phyloP scores from a whole-genome alignment of 1,140 invertebrate genomes.

The Pollicipes pollicipes region DNA sequence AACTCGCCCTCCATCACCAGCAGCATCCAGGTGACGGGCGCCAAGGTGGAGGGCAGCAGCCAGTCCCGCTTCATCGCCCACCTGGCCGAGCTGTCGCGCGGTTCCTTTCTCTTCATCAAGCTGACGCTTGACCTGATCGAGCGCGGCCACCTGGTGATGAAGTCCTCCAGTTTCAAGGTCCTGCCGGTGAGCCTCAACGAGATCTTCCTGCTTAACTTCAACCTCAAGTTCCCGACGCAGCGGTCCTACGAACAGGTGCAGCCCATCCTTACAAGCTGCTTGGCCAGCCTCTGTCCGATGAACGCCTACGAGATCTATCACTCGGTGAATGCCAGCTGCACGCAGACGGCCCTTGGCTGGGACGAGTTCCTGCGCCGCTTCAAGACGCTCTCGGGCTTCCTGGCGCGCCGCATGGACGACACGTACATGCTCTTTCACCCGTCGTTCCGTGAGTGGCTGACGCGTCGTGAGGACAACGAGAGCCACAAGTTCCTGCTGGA shows the following conservation, averaged over 20 bases:
- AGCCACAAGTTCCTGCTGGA: slow-evolving; percentile 72
- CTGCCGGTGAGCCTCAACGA: slow-evolving; percentile 78
- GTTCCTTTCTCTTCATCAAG: slow-evolving; percentile 81
- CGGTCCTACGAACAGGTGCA: slow-evolving; percentile 70
- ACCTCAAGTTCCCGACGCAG: slow-evolving; percentile 71
- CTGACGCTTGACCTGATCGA: slow-evolving; percentile 84
- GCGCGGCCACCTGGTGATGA: slow-evolving; percentile 76
- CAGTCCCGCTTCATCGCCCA: slow-evolving; percentile 57
- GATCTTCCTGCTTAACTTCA: slow-evolving; percentile 84
- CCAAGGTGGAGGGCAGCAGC: slow-evolving; percentile 37
- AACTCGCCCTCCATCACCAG: slow-evolving; percentile 34
- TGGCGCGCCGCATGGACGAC: slow-evolving; percentile 72
- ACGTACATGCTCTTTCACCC: slow-evolving; percentile 95
- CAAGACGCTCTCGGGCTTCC: slow-evolving; percentile 50
- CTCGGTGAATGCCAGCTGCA: slow-evolving; percentile 67
- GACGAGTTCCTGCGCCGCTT: slow-evolving; percentile 53
- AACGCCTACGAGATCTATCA: slow-evolving; percentile 82
- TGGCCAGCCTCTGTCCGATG: slow-evolving; percentile 76
- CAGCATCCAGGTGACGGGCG: slow-evolving; percentile 20
- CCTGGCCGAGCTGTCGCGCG: slow-evolving; percentile 57
- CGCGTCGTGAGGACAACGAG: slow-evolving; percentile 73
- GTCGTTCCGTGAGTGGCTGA: slow-evolving; percentile 88
- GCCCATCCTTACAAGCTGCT: slow-evolving; percentile 67
- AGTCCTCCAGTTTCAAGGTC: slow-evolving; percentile 79
- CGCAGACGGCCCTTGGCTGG: slow-evolving; percentile 56